Base-by-base conservation (phyloP, 2,888 invertebrate species). In the Caprella mutica region DNA sequence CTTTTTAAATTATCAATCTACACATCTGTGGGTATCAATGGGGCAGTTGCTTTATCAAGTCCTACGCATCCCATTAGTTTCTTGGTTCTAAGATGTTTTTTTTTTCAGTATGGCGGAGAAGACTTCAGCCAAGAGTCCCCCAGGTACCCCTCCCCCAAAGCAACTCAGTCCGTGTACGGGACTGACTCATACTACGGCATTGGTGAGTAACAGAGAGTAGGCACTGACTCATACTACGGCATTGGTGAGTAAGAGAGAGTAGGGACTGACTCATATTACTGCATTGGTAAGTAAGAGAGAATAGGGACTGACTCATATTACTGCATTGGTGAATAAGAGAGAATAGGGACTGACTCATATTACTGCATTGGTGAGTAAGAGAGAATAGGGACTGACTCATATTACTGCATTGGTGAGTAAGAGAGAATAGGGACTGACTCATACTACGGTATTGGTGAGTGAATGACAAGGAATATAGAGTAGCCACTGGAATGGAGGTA, bases 101-200 rank as follows among this genome's bases (percentile, higher is more conserved):
- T 29, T 42, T 58, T 60, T 17, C 59, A 63, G 63, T 63, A 63
- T 55, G 63, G 59, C 54, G 52, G 55, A 35, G 63, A 63, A 52
- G 63, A 63, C 48, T 63, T 63, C 55, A 56, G 51, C 30, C 63
- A 63, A 40, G 63, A 63, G 19, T 63, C 63, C 3, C 59, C 63
- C 12, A 44, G 63, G 39, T 63, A 59, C 43, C 56, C 63, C n/a
- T 63, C 63, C 19, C 63, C 63, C 39, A 63, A 63, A 19, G 26
- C 54, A 12, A 54, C 59, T 23, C 54, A 56, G 23, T 59, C 59
- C 19, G 39, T 52, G 24, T 63, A 60, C 55, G n/a, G n/a, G n/a
- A 55, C 43, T 4, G 63, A 63, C 6, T 30, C 54, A 23, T 59
- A 61, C 52, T 48, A 54, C 21, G 56, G 59, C 40, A 51, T 62